phyloP scores from a whole-genome alignment of 2,888 invertebrate genomes.

The Tethea ocularis region DNA sequence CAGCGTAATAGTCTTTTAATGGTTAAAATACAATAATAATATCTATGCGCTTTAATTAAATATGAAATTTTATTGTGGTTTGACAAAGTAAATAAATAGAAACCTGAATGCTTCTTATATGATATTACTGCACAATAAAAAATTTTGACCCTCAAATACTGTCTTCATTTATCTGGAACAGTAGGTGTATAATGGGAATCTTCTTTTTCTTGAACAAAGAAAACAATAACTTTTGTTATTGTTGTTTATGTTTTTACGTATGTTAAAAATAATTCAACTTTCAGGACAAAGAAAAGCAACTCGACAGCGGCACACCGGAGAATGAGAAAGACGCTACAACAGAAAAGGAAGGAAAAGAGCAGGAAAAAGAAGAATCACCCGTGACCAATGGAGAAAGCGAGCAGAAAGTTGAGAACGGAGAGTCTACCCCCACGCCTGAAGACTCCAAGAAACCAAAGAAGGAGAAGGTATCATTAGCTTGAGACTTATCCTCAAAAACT shows the following conservation, averaged over 20 bases:
- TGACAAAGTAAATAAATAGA: too few relatives aligned
- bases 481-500: background rate
- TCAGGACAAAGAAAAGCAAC: slow-evolving; percentile 85
- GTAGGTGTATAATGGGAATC: background rate
- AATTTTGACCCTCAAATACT: too few relatives aligned
- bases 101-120: too few relatives aligned
- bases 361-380: slow-evolving; percentile 57
- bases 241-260: too few relatives aligned
- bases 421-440: slow-evolving; percentile 64
- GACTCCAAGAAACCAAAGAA: slow-evolving; percentile 86
- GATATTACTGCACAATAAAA: too few relatives aligned
- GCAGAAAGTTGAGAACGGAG: slow-evolving; percentile 68
- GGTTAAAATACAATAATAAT: too few relatives aligned
- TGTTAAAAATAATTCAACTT: slow-evolving; percentile 29
- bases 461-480: slow-evolving; percentile 78
- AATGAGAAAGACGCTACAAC: slow-evolving; percentile 88
- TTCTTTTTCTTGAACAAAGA: too few relatives aligned
- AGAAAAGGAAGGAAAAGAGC: slow-evolving; percentile 83
- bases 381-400: slow-evolving; percentile 75
- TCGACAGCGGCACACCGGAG: slow-evolving; percentile 83
- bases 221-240: too few relatives aligned
- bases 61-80: too few relatives aligned
- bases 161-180: too few relatives aligned
- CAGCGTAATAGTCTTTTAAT: too few relatives aligned
- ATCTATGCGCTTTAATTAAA: too few relatives aligned